Conservation (phyloP, 2,888 invertebrate species). For the Neocrepidodera transversa region DNA sequence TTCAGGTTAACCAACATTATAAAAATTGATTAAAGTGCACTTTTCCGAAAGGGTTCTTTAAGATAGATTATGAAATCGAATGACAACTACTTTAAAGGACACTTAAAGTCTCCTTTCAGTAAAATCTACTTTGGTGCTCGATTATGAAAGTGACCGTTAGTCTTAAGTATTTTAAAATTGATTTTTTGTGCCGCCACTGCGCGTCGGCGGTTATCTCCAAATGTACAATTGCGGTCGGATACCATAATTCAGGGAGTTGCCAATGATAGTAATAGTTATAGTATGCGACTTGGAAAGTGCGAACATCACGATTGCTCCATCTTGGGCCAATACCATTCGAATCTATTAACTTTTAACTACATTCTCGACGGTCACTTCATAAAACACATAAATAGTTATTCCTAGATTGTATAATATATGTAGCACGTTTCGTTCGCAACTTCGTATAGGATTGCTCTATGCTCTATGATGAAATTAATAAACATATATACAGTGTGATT, state of each 20-base stretch:
- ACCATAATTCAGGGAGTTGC: conserved; percentile 44
- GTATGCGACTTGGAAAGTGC: conserved; percentile 48
- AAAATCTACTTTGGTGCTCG: no score
- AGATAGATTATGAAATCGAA: no score
- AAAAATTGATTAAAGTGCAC: no score
- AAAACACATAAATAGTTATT: conserved; percentile 34
- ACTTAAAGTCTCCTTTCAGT: no score
- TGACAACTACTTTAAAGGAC: no score
- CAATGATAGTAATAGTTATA: conserved; percentile 40
- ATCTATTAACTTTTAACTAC: conserved; percentile 45
- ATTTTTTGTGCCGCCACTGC: conserved; percentile 10
- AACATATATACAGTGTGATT: conserved; percentile 19
- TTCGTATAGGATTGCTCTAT: background rate
- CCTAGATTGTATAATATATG: conserved; percentile 15
- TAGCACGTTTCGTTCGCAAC: conserved; percentile 26
- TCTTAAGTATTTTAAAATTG: no score
- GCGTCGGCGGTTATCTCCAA: conserved; percentile 40
- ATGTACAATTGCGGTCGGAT: conserved; percentile 40
- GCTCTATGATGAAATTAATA: conserved; percentile 20
- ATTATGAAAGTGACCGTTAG: no score
- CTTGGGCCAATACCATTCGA: conserved; percentile 38
- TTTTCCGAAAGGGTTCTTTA: no score
- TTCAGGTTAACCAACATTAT: no score
- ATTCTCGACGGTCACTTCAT: conserved; percentile 43
- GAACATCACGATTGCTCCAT: conserved; percentile 48